Evolutionary conservation across 2,888 invertebrate genomes (phyloP), one percentile per base, ranked within the genome.

Genomic region (Choreutis nemorana): DNA sequence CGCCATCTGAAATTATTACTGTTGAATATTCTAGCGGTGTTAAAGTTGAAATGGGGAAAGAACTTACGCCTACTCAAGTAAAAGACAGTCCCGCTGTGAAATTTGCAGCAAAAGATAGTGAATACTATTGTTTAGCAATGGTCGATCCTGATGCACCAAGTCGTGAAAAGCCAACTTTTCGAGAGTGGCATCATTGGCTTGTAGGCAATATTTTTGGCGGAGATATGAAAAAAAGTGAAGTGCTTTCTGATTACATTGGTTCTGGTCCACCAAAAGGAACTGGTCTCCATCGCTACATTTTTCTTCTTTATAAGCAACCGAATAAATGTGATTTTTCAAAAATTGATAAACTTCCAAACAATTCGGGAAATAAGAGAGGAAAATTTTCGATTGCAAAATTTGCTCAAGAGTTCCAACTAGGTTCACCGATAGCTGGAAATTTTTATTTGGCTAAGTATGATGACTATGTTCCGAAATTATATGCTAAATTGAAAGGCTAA

Each of bases 111-210:
- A 84, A 85, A 35, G 54, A 73, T 9, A 59, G 62, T 29, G 62
- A 71, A 35, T 85, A 83, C 42, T 93, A 93, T 55, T 85, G 89
- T 1, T 44, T 83, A 12, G 72, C 71, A 14, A 78, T 83, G 81
- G 64, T 77, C 0, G 90, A 91, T 63, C 90, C 90, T 3, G 91
- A 91, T 66, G 90, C 90, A 1, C 90, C 90, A 3, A 87, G 85
- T 43, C 79, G 89, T 15, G 72, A 80, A 37, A 81, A 83, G 31
- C 90, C 89, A 0, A 85, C 80, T 38, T 83, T 81, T 41, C 73
- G 87, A 14, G 89, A 90, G 64, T 88, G 86, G 83, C 85, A 87
- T 43, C 90, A 91, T 57, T 91, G 90, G 90, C 63, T 90, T 7
- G 83, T 90, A 14, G 87, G 83, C 11, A 91, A 91, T 50, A 87